phyloP scores from a whole-genome alignment of 2,113 vertebrate species.

The Scopus umbretta region DNA sequence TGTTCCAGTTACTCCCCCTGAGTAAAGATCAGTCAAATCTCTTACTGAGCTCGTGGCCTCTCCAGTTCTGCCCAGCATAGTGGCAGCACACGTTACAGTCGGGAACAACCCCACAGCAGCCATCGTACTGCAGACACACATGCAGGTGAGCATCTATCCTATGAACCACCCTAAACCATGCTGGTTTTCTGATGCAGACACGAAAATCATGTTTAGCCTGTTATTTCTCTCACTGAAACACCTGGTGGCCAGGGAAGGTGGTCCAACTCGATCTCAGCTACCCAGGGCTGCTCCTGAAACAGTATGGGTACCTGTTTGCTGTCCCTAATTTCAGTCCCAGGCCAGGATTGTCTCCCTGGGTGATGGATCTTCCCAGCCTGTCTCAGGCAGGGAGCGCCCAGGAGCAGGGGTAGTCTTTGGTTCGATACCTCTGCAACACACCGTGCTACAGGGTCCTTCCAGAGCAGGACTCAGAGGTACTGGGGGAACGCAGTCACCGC shows the following conservation, averaged over 20 bases:
- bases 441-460: not conserved
- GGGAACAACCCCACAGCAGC: not conserved
- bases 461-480: not conserved
- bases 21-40: not conserved
- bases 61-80: not conserved
- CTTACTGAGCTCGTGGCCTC: fast-evolving
- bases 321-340: not conserved
- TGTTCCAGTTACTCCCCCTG: not conserved
- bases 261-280: not conserved
- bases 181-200: not conserved
- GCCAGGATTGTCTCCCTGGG: not conserved
- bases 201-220: not conserved
- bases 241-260: not conserved
- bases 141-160: not conserved
- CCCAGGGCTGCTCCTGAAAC: not conserved
- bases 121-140: not conserved
- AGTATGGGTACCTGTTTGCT: not conserved
- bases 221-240: not conserved
- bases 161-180: not conserved
- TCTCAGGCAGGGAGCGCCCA: not conserved
- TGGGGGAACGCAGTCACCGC: not conserved
- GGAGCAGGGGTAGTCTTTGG: not conserved
- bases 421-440: fast-evolving
- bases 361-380: not conserved
- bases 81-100: not conserved